phyloP scores from a whole-genome alignment of 2,797 vertebrate genomes.

The Betta splendens region DNA sequence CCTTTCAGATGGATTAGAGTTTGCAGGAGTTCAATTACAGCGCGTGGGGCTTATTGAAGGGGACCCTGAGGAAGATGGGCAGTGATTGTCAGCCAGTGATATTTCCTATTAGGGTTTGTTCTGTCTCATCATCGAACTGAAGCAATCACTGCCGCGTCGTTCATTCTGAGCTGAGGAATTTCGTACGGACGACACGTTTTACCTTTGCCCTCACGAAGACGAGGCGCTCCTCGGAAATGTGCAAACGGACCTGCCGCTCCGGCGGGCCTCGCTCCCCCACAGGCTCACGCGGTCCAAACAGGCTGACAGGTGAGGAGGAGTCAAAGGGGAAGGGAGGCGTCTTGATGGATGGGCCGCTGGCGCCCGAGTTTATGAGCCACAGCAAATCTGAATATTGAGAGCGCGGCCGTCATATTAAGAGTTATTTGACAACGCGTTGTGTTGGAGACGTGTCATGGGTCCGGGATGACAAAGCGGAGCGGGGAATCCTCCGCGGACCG shows the following conservation, averaged over 20 bases:
- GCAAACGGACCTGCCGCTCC: constrained; percentile 67
- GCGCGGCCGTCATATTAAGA: constrained; percentile 77
- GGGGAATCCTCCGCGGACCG: constrained; percentile 61
- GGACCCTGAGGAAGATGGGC: constrained; percentile 57
- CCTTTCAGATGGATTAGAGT: constrained; percentile 73
- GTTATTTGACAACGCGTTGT: constrained; percentile 85
- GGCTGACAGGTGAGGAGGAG: constrained; percentile 72
- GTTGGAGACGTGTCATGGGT: constrained; percentile 84
- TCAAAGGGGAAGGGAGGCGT: constrained; percentile 10
- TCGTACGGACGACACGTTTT: constrained; percentile 32
- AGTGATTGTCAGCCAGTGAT: constrained; percentile 63
- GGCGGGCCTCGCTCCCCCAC: constrained; percentile 64
- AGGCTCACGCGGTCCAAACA: constrained; percentile 73
- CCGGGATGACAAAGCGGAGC: too few species aligned
- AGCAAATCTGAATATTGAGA: constrained; percentile 85
- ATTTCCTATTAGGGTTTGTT: constrained; percentile 63
- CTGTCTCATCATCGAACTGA: constrained; percentile 62
- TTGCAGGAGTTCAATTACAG: constrained; percentile 72
- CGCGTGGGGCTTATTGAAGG: constrained; percentile 48
- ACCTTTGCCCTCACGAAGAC: constrained; percentile 24
- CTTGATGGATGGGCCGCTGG: constrained; percentile 80
- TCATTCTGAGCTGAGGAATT: constrained; percentile 48
- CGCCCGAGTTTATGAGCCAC: constrained; percentile 80
- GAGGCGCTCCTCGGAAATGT: constrained; percentile 63
- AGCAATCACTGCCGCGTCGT: constrained; percentile 51